phyloP scores from a whole-genome alignment of 2,797 vertebrate species.

The Borostomias antarcticus region DNA sequence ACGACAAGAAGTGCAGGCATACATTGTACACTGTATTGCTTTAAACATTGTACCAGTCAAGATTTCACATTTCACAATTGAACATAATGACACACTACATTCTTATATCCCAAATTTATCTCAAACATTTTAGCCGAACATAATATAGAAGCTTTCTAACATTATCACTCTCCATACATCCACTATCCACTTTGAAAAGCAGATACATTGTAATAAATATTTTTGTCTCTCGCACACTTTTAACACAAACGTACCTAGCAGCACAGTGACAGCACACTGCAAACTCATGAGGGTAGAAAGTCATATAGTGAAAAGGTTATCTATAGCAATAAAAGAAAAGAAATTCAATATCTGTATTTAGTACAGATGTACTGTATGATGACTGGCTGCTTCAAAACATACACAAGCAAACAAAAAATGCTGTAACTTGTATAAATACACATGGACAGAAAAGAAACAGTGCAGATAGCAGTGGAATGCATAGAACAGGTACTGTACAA shows the following conservation, averaged over 20 bases:
- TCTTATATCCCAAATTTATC: background rate
- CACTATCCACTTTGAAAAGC: background rate
- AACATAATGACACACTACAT: background rate
- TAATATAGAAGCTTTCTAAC: background rate
- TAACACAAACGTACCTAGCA: background rate
- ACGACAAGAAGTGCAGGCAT: background rate
- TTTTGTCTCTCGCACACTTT: background rate
- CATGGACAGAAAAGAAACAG: too few relatives aligned
- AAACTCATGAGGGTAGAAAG: too few relatives aligned
- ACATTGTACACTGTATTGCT: background rate
- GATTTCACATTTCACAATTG: background rate
- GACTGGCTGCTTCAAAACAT: too few relatives aligned
- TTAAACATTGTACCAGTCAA: conserved; percentile 7
- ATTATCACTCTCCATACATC: background rate
- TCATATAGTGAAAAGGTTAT: background rate
- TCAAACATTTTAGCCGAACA: background rate
- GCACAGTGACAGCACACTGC: too few relatives aligned
- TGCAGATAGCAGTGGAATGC: background rate
- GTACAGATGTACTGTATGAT: too few relatives aligned
- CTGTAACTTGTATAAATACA: background rate
- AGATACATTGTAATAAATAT: conserved; percentile 4
- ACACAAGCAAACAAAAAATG: too few relatives aligned
- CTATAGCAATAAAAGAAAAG: too few relatives aligned
- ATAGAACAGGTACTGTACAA: background rate
- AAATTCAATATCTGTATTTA: too few relatives aligned